Base-by-base conservation (phyloP, 2,888 invertebrate species). In the Polydrusus cervinus region DNA sequence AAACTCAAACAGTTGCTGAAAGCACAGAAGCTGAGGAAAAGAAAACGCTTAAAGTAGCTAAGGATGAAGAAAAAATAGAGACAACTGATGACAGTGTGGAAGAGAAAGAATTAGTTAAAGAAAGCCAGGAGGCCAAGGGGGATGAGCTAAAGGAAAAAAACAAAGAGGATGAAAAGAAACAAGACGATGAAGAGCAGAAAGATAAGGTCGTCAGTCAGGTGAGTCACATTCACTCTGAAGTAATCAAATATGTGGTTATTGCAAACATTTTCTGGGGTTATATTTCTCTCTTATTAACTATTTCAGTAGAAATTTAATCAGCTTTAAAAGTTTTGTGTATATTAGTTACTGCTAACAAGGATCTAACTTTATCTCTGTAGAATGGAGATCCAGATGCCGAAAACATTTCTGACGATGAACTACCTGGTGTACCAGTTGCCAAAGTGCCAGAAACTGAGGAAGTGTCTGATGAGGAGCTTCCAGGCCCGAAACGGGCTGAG, bases 391-490 rank as follows among this genome's bases (percentile, higher is more conserved):
- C 77, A 20, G 77, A 95, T 84, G 94, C 95, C 0, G 95, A 95
- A 88, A 93, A 94, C 71, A 94, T 95, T 51, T 95, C 95, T 0
- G 95, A 95, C 86, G 95, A 95, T 86, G 95, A 95, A 86, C 84
- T 95, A 34, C 94, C 94, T 0, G 89, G 89, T 38, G 92, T 93
- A 0, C 90, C 91, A 81, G 92, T 93, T 79, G 93, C 92, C 8
- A 94, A 94, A 87, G 92, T 94, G 14, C 77, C 25, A 49, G 95
- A 95, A 89, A 94, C 95, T 1, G 95, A 95, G 85, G 94, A 93
- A 87, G 93, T 94, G 0, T 93, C 93, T 2, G 93, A 93, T 86
- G 94, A 93, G 84, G 93, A 93, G 84, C 85, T 93, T 45, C 93
- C 93, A 0, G 93, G 92, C 0, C 93, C 93, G 0, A 92, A 92